Base-by-base conservation (phyloP, 1,140 invertebrate genomes). In the Calosoma granatense region DNA sequence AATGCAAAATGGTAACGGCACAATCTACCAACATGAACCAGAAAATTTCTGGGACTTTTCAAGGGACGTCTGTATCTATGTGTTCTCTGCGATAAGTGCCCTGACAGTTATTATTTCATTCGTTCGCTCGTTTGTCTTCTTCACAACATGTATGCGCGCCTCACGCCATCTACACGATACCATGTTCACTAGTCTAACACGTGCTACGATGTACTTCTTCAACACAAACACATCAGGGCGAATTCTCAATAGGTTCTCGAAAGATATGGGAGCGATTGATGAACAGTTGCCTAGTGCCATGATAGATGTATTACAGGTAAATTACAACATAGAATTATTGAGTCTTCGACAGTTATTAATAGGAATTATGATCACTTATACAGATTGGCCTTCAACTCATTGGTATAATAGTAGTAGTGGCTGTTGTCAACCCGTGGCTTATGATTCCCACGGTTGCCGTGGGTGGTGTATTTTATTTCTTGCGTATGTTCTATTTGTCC, bases 181-280 rank as follows among this genome's bases (percentile, higher is more conserved):
- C n/a, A 92, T 94, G 88, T 93, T 93, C 69, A 67, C 70, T n/a
- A 78, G 79, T 12, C 82, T 92, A 22, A 81, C 88, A 0, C 76
- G 81, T 1, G 81, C 87, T 0, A 82, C 85, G 0, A 90, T 92
- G 83, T 74, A 80, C 0, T 94, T 93, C 73, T 94, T 92, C 70
- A 86, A 90, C 66, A 77, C 77, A 6, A 93, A 89, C 70, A 87
- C 88, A 1, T 80, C 81, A 2, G 86, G 85, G 1, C 72, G 84
- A 1, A 87, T 88, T 62, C 72, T 88, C 23, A 87, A 92, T 66
- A 75, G 88, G 56, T 92, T 91, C 73, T 87, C 88, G 0, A 90
- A 90, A 72, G 92, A 95, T 68, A 82, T 92, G 72, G 90, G 89
- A 12, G 81, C 85, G 19, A 83, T 94, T 21, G 93, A 95, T 70